phyloP scores from a whole-genome alignment of 2,113 vertebrate species.

The Ascaphus truei region DNA sequence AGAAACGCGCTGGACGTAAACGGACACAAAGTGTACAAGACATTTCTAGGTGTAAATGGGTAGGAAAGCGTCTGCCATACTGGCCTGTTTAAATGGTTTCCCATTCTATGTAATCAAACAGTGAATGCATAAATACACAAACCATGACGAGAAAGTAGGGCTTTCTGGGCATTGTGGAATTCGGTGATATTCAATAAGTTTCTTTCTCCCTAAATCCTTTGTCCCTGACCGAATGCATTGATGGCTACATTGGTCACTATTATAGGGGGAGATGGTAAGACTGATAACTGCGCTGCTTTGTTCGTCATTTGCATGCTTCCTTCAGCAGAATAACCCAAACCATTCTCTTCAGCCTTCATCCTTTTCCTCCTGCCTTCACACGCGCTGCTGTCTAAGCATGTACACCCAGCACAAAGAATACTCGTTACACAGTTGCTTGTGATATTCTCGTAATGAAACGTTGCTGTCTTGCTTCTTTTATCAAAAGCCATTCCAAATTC shows the following conservation, averaged over 20 bases:
- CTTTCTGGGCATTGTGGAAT: constrained; percentile 54
- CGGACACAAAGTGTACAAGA: no score
- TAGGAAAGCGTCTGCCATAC: no score
- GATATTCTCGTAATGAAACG: constrained; percentile 57
- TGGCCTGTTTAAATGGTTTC: no score
- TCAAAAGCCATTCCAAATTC: constrained; percentile 61
- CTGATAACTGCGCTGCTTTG: constrained; percentile 60
- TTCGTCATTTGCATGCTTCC: constrained; percentile 69
- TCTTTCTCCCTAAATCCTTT: constrained; percentile 72
- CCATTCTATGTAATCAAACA: no score
- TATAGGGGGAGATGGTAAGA: constrained; percentile 82
- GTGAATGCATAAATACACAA: no score
- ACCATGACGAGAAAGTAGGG: constrained; percentile 68
- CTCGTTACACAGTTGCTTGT: constrained; percentile 61
- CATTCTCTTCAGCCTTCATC: constrained; percentile 60
- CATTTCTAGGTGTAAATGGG: no score
- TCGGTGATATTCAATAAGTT: constrained; percentile 70
- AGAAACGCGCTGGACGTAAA: no score
- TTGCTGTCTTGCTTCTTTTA: constrained; percentile 59
- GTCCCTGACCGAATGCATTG: constrained; percentile 71
- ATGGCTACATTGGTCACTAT: constrained; percentile 73
- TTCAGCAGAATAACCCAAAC: constrained; percentile 60
- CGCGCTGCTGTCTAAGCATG: constrained; percentile 74
- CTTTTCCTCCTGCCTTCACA: constrained; percentile 64
- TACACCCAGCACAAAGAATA: constrained; percentile 51